phyloP scores from a whole-genome alignment of 2,888 invertebrate genomes.

The Hylaea fasciaria region DNA sequence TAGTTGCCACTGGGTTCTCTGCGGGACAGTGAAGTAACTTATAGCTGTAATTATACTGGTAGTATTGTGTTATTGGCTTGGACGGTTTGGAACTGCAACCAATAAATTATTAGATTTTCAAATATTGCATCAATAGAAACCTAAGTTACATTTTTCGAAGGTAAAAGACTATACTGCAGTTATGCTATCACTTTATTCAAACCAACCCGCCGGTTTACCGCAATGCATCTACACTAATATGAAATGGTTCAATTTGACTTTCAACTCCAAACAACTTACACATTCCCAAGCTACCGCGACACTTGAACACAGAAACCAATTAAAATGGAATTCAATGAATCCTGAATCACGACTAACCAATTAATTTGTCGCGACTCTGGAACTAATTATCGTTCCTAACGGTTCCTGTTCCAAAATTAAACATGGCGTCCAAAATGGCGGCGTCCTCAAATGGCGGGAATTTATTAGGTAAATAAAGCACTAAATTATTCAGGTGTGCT shows the following conservation, averaged over 20 bases:
- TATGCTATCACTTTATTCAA: too few species aligned
- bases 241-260: conserved; percentile 9
- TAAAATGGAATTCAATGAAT: conserved; percentile 43
- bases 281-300: conserved; percentile 25
- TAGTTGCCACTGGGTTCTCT: neutral
- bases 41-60: too few species aligned
- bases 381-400: conserved; percentile 55
- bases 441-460: conserved; percentile 41
- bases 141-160: too few species aligned
- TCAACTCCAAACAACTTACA: conserved; percentile 12
- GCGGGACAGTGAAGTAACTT: neutral
- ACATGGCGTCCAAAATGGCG: conserved; percentile 48
- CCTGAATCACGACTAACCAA: conserved; percentile 40
- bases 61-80: too few species aligned
- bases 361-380: conserved; percentile 45
- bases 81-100: too few species aligned
- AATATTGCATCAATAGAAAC: too few species aligned
- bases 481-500: conserved; percentile 23
- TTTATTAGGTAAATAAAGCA: conserved; percentile 34
- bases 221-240: neutral
- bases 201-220: too few species aligned
- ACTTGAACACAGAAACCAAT: conserved; percentile 40
- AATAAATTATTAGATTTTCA: too few species aligned
- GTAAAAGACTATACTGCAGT: too few species aligned
- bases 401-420: conserved; percentile 50